Percentiles rank a stretch among this genome's conserved stretches.
Evolutionary conservation across 2,797 vertebrate species (phyloP).

Genomic region (Momotus momota): DNA sequence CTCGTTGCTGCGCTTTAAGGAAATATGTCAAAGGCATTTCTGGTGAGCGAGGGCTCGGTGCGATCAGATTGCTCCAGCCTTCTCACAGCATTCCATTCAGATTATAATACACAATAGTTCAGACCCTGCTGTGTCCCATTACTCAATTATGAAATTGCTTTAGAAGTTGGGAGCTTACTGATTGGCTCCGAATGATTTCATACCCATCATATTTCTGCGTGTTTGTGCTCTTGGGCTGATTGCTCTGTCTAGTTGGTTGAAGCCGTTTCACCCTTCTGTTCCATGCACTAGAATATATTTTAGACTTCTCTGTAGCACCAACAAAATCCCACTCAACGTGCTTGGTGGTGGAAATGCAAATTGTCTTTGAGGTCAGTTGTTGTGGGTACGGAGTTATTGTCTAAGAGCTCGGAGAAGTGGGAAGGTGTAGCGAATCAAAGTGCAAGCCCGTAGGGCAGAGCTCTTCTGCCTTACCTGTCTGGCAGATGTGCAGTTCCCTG

Average conservation of each 20-base stretch:
- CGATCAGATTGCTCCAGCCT: constrained; percentile 72
- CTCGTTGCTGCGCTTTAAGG: constrained; percentile 45
- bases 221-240: constrained; percentile 61
- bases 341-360: not conserved
- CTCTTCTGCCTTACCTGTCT: not conserved
- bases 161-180: constrained; percentile 72
- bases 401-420: not conserved
- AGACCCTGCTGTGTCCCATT: constrained; percentile 77
- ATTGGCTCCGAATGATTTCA: constrained; percentile 75
- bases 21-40: constrained; percentile 72
- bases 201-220: constrained; percentile 74
- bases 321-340: not conserved
- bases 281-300: not conserved
- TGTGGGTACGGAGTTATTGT: not conserved
- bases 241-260: constrained; percentile 47
- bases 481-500: not conserved
- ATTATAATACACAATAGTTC: constrained; percentile 77
- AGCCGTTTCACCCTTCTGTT: not conserved
- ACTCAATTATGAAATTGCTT: constrained; percentile 77
- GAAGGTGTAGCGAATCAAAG: not conserved
- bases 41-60: constrained; percentile 48
- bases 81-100: constrained; percentile 76
- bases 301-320: not conserved
- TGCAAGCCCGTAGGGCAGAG: fast-evolving
- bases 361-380: not conserved